Base-by-base conservation (phyloP, 2,888 invertebrate species). In the Cerastis leucographa region DNA sequence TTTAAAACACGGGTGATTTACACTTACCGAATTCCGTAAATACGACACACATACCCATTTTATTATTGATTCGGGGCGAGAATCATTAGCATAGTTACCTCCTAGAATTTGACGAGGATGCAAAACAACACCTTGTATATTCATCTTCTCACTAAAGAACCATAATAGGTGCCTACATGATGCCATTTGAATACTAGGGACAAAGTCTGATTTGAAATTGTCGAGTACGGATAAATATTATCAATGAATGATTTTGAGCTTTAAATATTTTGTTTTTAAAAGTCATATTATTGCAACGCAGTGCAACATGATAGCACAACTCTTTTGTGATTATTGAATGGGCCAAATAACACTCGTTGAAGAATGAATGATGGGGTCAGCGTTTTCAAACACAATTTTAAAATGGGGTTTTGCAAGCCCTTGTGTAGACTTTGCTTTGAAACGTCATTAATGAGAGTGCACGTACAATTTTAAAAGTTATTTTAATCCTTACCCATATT, bases 161-260 rank as follows among this genome's bases (percentile, higher is more conserved):
- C 17, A 67, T 51, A 61, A 0, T 4, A 62, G 12, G 14, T 35
- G 42, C 9, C 11, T 42, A 56, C 22, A 44, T 44, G 62, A 74
- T 74, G 19, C 51, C 44, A 75, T 64, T 81, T 35, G 22, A 81
- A 64, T 54, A 75, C 19, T 35, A 64, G 40, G 62, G n/a, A 17
- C 54, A 46, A 77, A 77, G 76, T 64, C 46, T 9, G n/a, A n/a
- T n/a, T 64, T 54, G 1, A 64, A 78, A 81, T 54, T 42, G 54
- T 61, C 46, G n/a, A 75, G 62, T 56, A 42, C 9, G 29, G 54
- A 76, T 25, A 46, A 54, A 62, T 62, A 62, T 72, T 1, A 74
- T 46, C n/a, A 62, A 29, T 49, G 22, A 35, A 25, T 46, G 42
- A 81, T 82, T 75, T 46, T 82, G 29, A 56, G 64, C 64, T 76